Percentiles rank a stretch among this genome's conserved stretches.
Evolutionary conservation across 2,113 vertebrate species (phyloP).

Genomic region (Marmota flaviventris): DNA sequence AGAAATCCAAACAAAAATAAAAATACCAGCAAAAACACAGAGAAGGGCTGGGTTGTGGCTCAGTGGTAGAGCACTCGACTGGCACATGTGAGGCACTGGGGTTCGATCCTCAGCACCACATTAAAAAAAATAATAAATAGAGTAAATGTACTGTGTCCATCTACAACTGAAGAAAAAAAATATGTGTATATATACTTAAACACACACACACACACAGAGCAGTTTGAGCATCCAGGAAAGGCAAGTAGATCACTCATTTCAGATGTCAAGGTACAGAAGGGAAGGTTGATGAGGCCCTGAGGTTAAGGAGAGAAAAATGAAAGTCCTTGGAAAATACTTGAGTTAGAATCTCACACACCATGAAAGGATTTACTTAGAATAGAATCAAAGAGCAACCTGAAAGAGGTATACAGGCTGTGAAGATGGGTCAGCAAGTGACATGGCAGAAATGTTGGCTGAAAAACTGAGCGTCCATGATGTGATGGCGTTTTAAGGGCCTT

Average conservation of each 20-base stretch:
- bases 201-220: background rate
- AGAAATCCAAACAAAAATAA: background rate
- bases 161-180: too few species aligned
- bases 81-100: too few species aligned
- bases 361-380: slow-evolving; percentile 30
- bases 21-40: background rate
- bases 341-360: background rate
- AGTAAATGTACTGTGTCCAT: too few species aligned
- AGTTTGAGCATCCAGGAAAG: background rate
- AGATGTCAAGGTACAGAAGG: background rate
- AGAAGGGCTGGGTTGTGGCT: too few species aligned
- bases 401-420: background rate
- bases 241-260: background rate
- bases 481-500: background rate
- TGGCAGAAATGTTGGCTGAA: background rate
- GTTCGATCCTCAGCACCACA: too few species aligned
- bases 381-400: slow-evolving; percentile 19
- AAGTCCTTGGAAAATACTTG: background rate
- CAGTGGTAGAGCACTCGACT: too few species aligned
- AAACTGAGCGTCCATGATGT: background rate
- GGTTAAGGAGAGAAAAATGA: slow-evolving; percentile 4
- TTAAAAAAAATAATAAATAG: too few species aligned
- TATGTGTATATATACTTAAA: too few species aligned
- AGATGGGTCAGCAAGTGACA: background rate
- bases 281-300: background rate